phyloP scores from a whole-genome alignment of 2,888 invertebrate genomes.

The Nebria brevicollis region DNA sequence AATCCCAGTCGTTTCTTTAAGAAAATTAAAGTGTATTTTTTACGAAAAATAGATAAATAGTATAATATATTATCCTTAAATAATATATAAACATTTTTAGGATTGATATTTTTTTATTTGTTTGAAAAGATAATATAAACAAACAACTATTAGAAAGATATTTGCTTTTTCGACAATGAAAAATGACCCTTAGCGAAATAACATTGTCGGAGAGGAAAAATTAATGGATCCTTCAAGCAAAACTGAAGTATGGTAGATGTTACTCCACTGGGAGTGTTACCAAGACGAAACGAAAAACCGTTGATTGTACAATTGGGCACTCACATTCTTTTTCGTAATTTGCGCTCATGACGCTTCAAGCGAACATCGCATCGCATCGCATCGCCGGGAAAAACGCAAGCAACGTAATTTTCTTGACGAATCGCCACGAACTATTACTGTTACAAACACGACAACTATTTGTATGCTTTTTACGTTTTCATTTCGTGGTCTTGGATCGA shows the following conservation, averaged over 20 bases:
- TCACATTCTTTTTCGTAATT: neutral
- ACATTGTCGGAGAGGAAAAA: neutral
- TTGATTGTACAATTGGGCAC: constrained; percentile 1
- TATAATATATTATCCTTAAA: too few species aligned
- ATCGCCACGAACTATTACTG: neutral
- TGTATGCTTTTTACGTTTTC: neutral
- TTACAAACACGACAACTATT: neutral
- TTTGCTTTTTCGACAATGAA: neutral
- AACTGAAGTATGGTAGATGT: neutral
- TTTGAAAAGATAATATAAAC: neutral
- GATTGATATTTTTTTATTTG: neutral
- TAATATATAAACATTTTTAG: too few species aligned
- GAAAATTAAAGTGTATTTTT: too few species aligned
- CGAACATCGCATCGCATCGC: neutral
- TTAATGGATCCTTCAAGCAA: neutral
- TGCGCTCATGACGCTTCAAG: constrained; percentile 1
- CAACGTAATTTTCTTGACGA: neutral
- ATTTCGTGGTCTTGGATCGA: neutral
- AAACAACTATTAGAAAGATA: neutral
- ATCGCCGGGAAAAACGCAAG: neutral
- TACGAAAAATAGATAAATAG: too few species aligned
- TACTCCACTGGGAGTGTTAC: neutral
- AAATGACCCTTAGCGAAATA: neutral
- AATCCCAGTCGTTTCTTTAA: too few species aligned
- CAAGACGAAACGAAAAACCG: neutral